These are phyloP conservation scores for Cyrtonyx montezumae DNA, from an alignment of 2,113 vertebrate species.

Conservation along the genomic window DNA sequence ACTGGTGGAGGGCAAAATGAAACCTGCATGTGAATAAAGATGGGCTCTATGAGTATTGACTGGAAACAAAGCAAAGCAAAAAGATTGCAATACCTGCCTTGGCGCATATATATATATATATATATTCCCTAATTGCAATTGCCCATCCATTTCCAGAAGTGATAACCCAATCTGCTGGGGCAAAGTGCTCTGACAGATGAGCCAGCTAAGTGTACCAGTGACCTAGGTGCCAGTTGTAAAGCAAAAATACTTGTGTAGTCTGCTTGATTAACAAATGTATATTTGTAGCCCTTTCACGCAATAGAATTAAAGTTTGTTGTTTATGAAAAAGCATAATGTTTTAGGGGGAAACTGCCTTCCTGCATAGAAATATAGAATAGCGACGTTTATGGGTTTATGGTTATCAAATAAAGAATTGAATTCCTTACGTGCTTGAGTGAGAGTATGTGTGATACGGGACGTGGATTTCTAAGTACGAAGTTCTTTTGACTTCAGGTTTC, in stretches of 20 bases:
- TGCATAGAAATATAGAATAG: constrained; percentile 82
- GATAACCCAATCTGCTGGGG: constrained; percentile 61
- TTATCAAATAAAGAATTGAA: constrained; percentile 86
- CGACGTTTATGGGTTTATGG: constrained; percentile 82
- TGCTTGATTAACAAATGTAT: constrained; percentile 82
- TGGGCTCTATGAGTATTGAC: constrained; percentile 41
- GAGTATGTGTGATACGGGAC: constrained; percentile 79
- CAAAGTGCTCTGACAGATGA: constrained; percentile 62
- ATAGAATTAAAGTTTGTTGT: constrained; percentile 82
- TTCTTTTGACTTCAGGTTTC: constrained; percentile 1
- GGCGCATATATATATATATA: neutral
- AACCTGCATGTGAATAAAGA: constrained; percentile 45
- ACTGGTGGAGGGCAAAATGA: constrained; percentile 50
- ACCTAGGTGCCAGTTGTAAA: constrained; percentile 81
- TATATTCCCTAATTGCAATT: constrained; percentile 4
- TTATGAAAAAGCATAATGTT: constrained; percentile 76
- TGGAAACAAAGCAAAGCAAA: neutral
- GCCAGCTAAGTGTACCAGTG: constrained; percentile 73
- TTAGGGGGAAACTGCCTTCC: constrained; percentile 78
- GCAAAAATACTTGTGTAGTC: constrained; percentile 79
- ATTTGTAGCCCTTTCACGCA: constrained; percentile 83
- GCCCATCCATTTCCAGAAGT: constrained; percentile 40
- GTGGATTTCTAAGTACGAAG: constrained; percentile 10
- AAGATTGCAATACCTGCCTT: constrained; percentile 48
- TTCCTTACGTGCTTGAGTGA: constrained; percentile 83